These are phyloP conservation scores for Thumatha senex DNA, from an alignment of 2,888 invertebrate genomes.

Conservation along the genomic window DNA sequence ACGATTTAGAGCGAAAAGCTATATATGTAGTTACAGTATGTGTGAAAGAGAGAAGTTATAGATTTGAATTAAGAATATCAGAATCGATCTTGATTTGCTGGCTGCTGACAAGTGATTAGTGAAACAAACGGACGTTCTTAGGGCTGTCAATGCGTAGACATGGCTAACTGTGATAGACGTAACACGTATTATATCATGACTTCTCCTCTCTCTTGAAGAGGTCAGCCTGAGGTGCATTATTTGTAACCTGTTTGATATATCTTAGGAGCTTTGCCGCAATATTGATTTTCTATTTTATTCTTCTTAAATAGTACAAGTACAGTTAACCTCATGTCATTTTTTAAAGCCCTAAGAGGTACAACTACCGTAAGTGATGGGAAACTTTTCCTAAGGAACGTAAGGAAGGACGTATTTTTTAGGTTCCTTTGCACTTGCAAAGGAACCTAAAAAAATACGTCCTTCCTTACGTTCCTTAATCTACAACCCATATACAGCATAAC, in stretches of 20 bases:
- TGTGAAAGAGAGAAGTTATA: conserved; percentile 40
- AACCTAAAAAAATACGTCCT: no score
- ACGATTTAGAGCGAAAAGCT: conserved; percentile 23
- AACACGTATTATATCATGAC: neutral
- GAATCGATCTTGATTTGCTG: conserved; percentile 78
- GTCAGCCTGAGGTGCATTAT: neutral
- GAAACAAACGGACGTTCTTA: conserved; percentile 42
- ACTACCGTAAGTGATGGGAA: no score
- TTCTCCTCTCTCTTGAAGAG: neutral
- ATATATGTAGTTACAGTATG: neutral
- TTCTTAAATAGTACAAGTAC: no score
- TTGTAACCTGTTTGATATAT: neutral
- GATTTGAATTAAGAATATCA: conserved; percentile 72
- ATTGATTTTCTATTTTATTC: no score
- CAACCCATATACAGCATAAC: no score
- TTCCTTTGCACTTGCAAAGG: no score
- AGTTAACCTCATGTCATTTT: no score
- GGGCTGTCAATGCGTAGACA: conserved; percentile 22
- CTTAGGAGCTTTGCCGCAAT: neutral
- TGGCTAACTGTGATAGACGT: neutral
- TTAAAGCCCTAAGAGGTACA: no score
- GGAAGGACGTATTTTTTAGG: no score
- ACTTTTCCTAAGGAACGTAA: no score
- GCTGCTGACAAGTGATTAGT: conserved; percentile 75
- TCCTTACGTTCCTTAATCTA: no score